Conservation (phyloP, 2,797 vertebrate genomes). For the Pitangus sulphuratus region DNA sequence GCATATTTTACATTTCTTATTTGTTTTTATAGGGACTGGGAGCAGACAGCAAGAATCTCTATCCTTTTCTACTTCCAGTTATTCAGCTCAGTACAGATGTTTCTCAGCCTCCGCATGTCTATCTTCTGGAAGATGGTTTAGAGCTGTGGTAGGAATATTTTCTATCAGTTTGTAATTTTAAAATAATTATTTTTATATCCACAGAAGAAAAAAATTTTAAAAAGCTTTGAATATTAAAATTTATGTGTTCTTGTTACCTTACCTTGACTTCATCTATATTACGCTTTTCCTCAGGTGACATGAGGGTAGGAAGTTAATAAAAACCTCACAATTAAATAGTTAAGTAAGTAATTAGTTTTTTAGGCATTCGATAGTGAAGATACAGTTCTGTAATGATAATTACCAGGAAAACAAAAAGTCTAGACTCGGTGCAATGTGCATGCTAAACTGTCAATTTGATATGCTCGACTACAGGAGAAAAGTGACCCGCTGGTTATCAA, state of each 20-base stretch:
- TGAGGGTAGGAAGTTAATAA: not conserved
- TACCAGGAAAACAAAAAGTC: not conserved
- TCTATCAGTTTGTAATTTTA: not conserved
- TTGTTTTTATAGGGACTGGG: slow-evolving; percentile 87
- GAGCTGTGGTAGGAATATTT: slow-evolving; percentile 89
- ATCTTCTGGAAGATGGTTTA: slow-evolving; percentile 96
- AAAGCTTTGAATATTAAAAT: not conserved
- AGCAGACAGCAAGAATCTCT: slow-evolving; percentile 94
- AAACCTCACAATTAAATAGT: not conserved
- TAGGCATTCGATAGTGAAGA: not conserved
- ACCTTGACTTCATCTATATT: not conserved
- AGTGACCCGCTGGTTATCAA: not conserved
- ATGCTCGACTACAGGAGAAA: rapidly evolving
- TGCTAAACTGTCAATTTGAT: not conserved
- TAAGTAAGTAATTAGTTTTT: not conserved
- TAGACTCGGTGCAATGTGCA: rapidly evolving
- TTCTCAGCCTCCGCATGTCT: slow-evolving; percentile 94
- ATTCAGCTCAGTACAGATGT: slow-evolving; percentile 98
- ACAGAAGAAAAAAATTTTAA: not conserved
- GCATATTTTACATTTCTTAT: not conserved
- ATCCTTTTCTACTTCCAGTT: slow-evolving; percentile 95
- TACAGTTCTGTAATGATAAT: not conserved
- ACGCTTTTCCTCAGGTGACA: not conserved
- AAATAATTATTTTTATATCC: not conserved
- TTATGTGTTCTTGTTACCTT: not conserved